Base-by-base conservation (phyloP, 2,888 invertebrate species). In the Leptinotarsa tumamoca region DNA sequence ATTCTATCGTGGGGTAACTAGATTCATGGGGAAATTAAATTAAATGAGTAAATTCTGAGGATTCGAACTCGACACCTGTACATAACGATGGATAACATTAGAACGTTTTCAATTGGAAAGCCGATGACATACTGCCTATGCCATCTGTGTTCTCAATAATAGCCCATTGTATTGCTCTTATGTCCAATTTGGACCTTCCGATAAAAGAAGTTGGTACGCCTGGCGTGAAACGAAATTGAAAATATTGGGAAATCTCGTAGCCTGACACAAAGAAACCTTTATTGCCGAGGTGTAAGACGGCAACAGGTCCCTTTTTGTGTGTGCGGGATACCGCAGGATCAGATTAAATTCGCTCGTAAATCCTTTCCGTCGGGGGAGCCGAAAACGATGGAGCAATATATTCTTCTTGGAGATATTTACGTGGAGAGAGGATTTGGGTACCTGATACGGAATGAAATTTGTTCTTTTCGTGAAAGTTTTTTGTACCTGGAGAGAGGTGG, bases 261-360 rank as follows among this genome's bases (percentile, higher is more conserved):
- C 51, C 52, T 10, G 52, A 52, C 33, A 33, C 17, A 51, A 68
- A 51, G 7, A 51, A 68, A 23, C 68, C 17, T 17, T 23, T 52
- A 68, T 51, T 68, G n/a, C 27, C 7, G 51, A 27, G 50, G 68
- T 21, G 27, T 61, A 56, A 49, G 71, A 43, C 52, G 14, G 66
- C 66, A 72, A 72, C 72, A 72, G 67, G 72, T 72, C 21, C 17
- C 17, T 27, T 50, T 63, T 23, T 71, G 50, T 23, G 21, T 33
- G 61, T 49, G 51, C 33, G n/a, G 33, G 52, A 27, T 52, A 51
- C 52, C 67, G 33, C 49, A 49, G 43, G 27, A 54, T 67, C 51
- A 43, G 54, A 54, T 67, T 67, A 72, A 72, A 72, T 67, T 67
- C 52, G 66, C 17, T 66, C 67, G 49, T 72, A 72, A 72, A 67